phyloP scores from a whole-genome alignment of 2,888 invertebrate species.

The Drosophila colorata region DNA sequence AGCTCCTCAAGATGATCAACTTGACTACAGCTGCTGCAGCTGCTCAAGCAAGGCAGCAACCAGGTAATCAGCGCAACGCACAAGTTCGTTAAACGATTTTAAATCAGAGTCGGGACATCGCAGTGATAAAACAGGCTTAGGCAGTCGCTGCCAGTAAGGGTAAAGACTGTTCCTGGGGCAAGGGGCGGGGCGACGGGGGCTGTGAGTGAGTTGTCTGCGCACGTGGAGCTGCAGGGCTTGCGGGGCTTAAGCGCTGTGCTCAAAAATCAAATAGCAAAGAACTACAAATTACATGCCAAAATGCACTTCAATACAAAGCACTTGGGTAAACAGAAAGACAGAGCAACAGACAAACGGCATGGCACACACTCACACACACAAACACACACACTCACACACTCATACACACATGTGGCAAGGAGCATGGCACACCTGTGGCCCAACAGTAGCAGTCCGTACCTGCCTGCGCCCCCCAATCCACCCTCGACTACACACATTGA shows the following conservation, averaged over 20 bases:
- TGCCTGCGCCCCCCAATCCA: not conserved
- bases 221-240: conserved; percentile 11
- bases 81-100: conserved; percentile 73
- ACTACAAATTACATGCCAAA: conserved; percentile 82
- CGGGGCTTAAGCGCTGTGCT: conserved; percentile 53
- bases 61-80: conserved; percentile 51
- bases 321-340: conserved; percentile 74
- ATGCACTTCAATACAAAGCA: conserved; percentile 82
- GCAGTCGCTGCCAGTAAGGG: not conserved
- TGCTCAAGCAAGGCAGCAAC: conserved; percentile 1
- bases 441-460: conserved; percentile 2
- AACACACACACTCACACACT: conserved; percentile 13
- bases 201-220: conserved; percentile 29
- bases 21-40: too few species aligned
- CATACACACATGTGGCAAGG: conserved; percentile 15
- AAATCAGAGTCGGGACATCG: conserved; percentile 62
- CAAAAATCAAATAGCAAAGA: conserved; percentile 81
- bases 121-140: conserved; percentile 57
- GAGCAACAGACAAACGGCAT: conserved; percentile 46
- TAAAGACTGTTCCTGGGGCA: conserved; percentile 1
- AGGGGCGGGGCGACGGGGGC: too few species aligned
- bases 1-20: not conserved
- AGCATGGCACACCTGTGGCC: conserved; percentile 65
- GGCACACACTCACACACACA: conserved; percentile 26
- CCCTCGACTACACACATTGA: conserved; percentile 39